Evolutionary conservation across 2,113 vertebrate genomes (phyloP).

Genomic region (Saimiri boliviensis): DNA sequence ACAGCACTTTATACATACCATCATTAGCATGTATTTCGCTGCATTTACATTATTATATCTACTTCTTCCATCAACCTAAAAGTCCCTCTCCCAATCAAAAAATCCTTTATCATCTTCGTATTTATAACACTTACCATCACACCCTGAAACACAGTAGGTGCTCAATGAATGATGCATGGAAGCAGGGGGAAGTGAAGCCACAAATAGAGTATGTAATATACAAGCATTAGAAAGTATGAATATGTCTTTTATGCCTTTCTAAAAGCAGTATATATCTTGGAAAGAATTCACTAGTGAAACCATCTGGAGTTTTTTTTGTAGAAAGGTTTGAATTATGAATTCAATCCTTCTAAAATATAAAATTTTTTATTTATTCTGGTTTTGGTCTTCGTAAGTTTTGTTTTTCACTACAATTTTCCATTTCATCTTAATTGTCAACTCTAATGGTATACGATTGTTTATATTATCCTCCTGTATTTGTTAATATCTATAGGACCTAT

Average conservation of each 20-base stretch:
- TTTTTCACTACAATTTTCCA: slow-evolving; percentile 38
- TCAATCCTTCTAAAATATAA: slow-evolving; percentile 53
- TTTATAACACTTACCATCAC: background rate
- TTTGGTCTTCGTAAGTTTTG: slow-evolving; percentile 38
- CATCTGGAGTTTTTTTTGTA: slow-evolving; percentile 72
- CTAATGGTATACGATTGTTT: slow-evolving; percentile 20
- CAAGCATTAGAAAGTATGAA: slow-evolving; percentile 62
- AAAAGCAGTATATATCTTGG: slow-evolving; percentile 63
- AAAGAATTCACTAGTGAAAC: slow-evolving; percentile 67
- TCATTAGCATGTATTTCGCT: slow-evolving; percentile 42
- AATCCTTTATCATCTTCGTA: background rate
- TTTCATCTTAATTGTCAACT: slow-evolving; percentile 41
- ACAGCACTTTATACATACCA: background rate
- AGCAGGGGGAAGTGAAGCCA: background rate
- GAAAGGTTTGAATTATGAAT: slow-evolving; percentile 62
- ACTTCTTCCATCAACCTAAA: background rate
- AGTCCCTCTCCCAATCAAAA: background rate
- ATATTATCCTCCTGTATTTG: background rate
- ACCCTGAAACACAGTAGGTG: slow-evolving; percentile 22
- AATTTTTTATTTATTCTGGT: slow-evolving; percentile 50
- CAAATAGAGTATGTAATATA: slow-evolving; percentile 46
- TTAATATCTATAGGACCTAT: slow-evolving; percentile 25
- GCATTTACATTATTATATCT: slow-evolving; percentile 33
- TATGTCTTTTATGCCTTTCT: slow-evolving; percentile 61
- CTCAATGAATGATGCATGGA: slow-evolving; percentile 33